Percentiles rank a stretch among this genome's conserved stretches.
Evolutionary conservation across 2,888 invertebrate genomes (phyloP).

Genomic region (Philereme vetulata): DNA sequence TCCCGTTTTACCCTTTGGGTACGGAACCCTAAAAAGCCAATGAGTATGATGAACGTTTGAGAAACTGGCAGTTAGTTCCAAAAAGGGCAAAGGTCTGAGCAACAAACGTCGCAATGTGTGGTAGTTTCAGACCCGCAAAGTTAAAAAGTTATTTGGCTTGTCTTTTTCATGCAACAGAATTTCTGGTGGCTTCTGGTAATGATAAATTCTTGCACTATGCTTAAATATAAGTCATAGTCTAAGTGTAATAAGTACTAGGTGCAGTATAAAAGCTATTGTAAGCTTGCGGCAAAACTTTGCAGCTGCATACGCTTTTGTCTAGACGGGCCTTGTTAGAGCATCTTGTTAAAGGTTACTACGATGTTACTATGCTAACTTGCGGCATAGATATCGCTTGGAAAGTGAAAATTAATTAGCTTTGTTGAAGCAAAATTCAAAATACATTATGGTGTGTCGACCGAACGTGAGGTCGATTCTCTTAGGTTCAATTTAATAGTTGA

Average conservation of each 20-base stretch:
- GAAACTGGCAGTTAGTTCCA: too few relatives aligned
- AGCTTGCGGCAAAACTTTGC: slow-evolving; percentile 33
- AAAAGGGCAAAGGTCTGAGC: too few relatives aligned
- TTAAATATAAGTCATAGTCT: slow-evolving; percentile 30
- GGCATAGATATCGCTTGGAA: slow-evolving; percentile 16
- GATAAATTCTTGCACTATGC: slow-evolving; percentile 25
- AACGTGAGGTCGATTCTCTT: too few relatives aligned
- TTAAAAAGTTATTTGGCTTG: too few relatives aligned
- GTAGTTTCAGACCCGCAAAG: too few relatives aligned
- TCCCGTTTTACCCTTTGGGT: too few relatives aligned
- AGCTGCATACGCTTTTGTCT: slow-evolving; percentile 35
- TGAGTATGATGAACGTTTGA: too few relatives aligned
- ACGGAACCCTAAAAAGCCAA: too few relatives aligned
- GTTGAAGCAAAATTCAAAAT: slow-evolving; percentile 6
- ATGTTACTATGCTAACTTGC: slow-evolving; percentile 30
- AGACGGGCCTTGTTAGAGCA: slow-evolving; percentile 28
- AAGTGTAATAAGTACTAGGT: slow-evolving; percentile 12
- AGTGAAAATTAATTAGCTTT: slow-evolving; percentile 23
- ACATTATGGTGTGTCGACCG: neutral
- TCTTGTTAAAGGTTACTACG: slow-evolving; percentile 32
- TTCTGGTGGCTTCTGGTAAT: slow-evolving; percentile 2
- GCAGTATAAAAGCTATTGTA: slow-evolving; percentile 27
- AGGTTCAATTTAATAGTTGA: too few relatives aligned
- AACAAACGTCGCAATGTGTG: too few relatives aligned
- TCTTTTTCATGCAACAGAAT: too few relatives aligned